Conservation (phyloP, 2,888 invertebrate genomes). For the Serripes groenlandicus region DNA sequence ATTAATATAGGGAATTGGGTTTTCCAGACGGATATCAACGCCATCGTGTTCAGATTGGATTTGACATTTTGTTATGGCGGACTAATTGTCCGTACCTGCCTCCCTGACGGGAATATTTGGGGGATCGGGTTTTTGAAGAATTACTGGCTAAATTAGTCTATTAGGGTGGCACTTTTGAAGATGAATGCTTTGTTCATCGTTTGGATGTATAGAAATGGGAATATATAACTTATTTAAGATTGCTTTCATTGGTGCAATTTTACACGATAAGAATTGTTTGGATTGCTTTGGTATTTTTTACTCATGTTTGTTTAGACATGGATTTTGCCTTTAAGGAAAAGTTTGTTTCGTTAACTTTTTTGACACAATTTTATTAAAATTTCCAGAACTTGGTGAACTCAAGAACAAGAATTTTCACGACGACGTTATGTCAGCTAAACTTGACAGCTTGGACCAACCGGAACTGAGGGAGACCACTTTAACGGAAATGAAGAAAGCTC, state of each 20-base stretch:
- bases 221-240: too few species aligned
- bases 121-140: constrained; percentile 11
- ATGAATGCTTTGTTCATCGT: too few species aligned
- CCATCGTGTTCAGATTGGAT: neutral
- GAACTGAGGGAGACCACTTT: constrained; percentile 32
- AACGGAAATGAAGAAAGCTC: constrained; percentile 30
- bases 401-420: constrained; percentile 41
- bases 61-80: constrained; percentile 19
- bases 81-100: constrained; percentile 16
- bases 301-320: too few species aligned
- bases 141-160: constrained; percentile 5
- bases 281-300: too few species aligned
- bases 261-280: too few species aligned
- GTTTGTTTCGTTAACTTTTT: too few species aligned
- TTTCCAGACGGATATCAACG: too few species aligned
- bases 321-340: too few species aligned
- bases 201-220: too few species aligned
- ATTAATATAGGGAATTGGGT: too few species aligned
- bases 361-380: neutral
- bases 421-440: constrained; percentile 38
- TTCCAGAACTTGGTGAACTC: constrained; percentile 61
- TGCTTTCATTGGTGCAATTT: too few species aligned
- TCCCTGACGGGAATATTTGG: constrained; percentile 11
- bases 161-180: constrained; percentile 10
- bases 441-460: constrained; percentile 42